These are phyloP conservation scores for Dicrostonyx torquatus DNA, from an alignment of 2,797 vertebrate species.

Conservation along the genomic window DNA sequence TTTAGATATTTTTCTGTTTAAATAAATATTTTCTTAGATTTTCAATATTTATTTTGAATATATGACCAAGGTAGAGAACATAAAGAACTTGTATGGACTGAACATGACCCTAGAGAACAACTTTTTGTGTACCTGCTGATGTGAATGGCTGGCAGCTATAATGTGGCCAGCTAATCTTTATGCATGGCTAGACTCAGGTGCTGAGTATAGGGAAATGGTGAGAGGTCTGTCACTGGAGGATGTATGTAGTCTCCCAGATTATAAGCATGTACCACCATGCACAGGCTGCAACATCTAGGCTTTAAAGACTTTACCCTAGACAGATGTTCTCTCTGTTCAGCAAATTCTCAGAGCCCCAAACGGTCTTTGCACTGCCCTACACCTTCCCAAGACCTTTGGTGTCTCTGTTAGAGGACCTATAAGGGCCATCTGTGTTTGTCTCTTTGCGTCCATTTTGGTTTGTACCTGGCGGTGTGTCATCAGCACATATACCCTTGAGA, in stretches of 20 bases:
- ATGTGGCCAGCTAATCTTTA: too few relatives aligned
- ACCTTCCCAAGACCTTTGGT: background rate
- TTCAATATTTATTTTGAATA: slow-evolving; percentile 28
- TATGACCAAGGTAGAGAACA: background rate
- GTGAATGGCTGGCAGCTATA: background rate
- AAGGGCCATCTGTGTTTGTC: too few relatives aligned
- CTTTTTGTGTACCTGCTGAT: too few relatives aligned
- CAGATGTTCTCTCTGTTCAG: background rate
- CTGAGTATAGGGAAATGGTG: background rate
- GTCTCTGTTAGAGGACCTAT: background rate
- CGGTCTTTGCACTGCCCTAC: background rate
- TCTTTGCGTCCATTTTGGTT: background rate
- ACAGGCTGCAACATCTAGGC: background rate
- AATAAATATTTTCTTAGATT: slow-evolving; percentile 17
- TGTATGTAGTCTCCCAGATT: background rate
- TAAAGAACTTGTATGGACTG: background rate
- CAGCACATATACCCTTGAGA: background rate
- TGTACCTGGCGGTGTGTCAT: background rate
- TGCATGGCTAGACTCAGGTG: too few relatives aligned
- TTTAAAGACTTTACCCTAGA: background rate
- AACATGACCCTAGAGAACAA: background rate
- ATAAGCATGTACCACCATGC: background rate
- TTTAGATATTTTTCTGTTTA: slow-evolving; percentile 33
- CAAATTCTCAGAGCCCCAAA: background rate
- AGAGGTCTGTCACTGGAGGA: rapidly evolving